Conservation (phyloP, 2,797 vertebrate genomes). For the Gallinago solitaria region DNA sequence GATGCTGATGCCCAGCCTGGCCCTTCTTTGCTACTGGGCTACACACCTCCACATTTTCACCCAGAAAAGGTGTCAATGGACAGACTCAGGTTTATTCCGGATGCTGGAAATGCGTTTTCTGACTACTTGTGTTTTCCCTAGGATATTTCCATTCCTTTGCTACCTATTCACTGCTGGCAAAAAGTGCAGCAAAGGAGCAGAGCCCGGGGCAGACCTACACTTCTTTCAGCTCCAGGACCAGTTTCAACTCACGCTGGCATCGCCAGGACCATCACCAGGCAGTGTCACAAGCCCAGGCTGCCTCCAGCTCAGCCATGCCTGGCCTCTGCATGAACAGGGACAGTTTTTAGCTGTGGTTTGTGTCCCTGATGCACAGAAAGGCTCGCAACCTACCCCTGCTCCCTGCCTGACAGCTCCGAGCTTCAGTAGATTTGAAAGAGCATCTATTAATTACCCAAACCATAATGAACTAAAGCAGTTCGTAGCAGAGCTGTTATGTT, state of each 20-base stretch:
- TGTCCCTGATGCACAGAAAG: background rate
- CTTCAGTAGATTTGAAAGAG: background rate
- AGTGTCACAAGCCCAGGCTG: background rate
- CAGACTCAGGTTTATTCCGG: background rate
- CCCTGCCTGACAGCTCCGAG: background rate
- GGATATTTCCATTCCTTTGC: background rate
- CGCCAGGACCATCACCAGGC: background rate
- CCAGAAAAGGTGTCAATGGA: background rate
- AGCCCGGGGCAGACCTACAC: background rate
- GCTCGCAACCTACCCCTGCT: background rate
- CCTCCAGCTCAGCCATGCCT: background rate
- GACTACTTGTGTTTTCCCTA: background rate
- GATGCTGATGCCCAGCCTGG: background rate
- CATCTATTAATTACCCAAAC: background rate
- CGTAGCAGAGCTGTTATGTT: slow-evolving; percentile 5
- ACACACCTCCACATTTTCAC: background rate
- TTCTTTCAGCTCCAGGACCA: background rate
- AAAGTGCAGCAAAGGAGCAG: background rate
- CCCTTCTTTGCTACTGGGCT: background rate
- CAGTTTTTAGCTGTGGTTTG: background rate
- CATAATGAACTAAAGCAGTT: slow-evolving; percentile 7
- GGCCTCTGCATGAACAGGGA: rapidly evolving
- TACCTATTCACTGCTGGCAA: background rate
- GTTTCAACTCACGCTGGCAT: background rate
- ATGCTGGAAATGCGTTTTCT: background rate